These are phyloP conservation scores for Papilio elwesi DNA, from an alignment of 2,888 invertebrate species.

Conservation along the genomic window DNA sequence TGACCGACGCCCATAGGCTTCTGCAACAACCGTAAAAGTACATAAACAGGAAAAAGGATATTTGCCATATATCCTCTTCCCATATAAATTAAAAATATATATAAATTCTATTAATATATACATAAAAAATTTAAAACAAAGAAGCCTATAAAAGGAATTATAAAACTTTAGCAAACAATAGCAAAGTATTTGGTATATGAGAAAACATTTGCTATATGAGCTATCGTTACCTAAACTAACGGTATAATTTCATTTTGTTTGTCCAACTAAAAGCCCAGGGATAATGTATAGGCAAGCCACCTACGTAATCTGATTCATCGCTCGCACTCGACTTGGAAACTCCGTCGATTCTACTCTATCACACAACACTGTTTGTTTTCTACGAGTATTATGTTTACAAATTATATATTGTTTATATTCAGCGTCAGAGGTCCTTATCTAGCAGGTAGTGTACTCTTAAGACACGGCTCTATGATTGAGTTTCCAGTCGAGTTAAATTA, in stretches of 20 bases:
- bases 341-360: slow-evolving; percentile 8
- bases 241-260: slow-evolving; percentile 62
- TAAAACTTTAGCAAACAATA: slow-evolving; percentile 6
- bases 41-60: too few species aligned
- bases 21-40: too few species aligned
- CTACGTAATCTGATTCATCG: slow-evolving; percentile 39
- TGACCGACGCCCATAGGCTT: too few species aligned
- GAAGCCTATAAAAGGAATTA: background rate
- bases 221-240: slow-evolving; percentile 53
- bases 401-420: slow-evolving; percentile 11
- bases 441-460: background rate
- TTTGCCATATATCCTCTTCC: too few species aligned
- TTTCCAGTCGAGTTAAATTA: too few species aligned
- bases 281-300: slow-evolving; percentile 41
- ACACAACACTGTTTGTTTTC: slow-evolving; percentile 9
- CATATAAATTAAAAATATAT: too few species aligned
- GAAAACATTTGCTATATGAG: slow-evolving; percentile 44
- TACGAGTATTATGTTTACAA: slow-evolving; percentile 23
- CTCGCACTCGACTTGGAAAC: slow-evolving; percentile 33
- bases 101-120: too few species aligned
- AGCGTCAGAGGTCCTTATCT: background rate
- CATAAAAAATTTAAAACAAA: background rate
- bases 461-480: too few species aligned
- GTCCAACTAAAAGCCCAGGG: slow-evolving; percentile 59
- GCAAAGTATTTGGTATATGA: slow-evolving; percentile 10